phyloP scores from a whole-genome alignment of 1,140 invertebrate species.

The Drepana arcuata region DNA sequence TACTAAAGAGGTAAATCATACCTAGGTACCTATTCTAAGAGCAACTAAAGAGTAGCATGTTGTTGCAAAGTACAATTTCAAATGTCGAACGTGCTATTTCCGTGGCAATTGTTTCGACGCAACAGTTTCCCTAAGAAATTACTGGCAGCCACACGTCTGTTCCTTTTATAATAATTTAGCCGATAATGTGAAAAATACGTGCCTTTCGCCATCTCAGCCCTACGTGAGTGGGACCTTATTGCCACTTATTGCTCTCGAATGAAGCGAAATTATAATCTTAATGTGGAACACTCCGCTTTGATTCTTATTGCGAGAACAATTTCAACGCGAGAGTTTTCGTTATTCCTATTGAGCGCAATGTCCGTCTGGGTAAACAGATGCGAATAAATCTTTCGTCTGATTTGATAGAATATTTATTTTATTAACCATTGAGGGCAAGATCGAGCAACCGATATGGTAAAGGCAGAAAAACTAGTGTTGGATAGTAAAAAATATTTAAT shows the following conservation, averaged over 20 bases:
- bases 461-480: too few relatives aligned
- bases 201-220: constrained; percentile 41
- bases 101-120: constrained; percentile 35
- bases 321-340: constrained; percentile 4
- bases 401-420: too few relatives aligned
- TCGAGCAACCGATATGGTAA: too few relatives aligned
- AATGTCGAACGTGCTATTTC: constrained; percentile 39
- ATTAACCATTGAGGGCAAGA: too few relatives aligned
- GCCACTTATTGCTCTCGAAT: constrained; percentile 54
- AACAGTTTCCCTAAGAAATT: constrained; percentile 42
- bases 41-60: too few relatives aligned
- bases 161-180: constrained; percentile 66
- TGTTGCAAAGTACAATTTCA: constrained; percentile 13
- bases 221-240: constrained; percentile 55
- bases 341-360: too few relatives aligned
- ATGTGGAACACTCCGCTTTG: constrained; percentile 31
- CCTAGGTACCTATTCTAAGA: too few relatives aligned
- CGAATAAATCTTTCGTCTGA: too few relatives aligned
- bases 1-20: too few relatives aligned
- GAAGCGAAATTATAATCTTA: constrained; percentile 56
- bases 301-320: constrained; percentile 27
- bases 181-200: constrained; percentile 69
- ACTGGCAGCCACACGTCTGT: constrained; percentile 52
- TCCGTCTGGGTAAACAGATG: too few relatives aligned
- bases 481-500: too few relatives aligned